Conservation (phyloP, 2,113 vertebrate species). For the Dicrurus megarhynchus region DNA sequence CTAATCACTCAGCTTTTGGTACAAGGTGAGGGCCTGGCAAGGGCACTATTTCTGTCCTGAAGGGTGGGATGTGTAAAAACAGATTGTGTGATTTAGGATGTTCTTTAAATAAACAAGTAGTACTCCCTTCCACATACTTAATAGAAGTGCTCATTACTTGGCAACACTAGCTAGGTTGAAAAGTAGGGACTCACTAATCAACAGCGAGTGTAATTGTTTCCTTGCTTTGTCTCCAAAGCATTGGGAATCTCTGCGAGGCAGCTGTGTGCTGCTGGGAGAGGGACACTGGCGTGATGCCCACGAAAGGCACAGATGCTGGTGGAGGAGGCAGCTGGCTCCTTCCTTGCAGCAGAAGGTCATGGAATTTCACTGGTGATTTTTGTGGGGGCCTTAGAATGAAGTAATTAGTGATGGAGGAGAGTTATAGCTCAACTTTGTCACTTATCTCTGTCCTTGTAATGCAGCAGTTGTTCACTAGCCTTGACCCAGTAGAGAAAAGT, state of each 20-base stretch:
- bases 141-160: not conserved
- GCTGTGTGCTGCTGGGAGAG: not conserved
- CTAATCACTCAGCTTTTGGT: not conserved
- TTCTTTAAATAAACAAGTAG: not conserved
- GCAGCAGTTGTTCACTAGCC: not conserved
- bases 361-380: not conserved
- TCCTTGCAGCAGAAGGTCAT: not conserved
- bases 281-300: rapidly evolving
- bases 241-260: not conserved
- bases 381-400: not conserved
- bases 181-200: not conserved
- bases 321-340: not conserved
- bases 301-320: not conserved
- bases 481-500: not conserved
- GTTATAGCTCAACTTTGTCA: not conserved
- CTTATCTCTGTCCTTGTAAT: not conserved
- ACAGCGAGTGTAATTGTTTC: not conserved
- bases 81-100: not conserved
- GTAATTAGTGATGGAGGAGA: not conserved
- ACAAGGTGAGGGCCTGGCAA: not conserved
- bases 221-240: not conserved
- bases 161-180: not conserved
- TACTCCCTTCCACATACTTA: not conserved
- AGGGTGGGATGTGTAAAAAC: not conserved
- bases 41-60: not conserved